Evolutionary conservation across 1,140 invertebrate genomes (phyloP), one percentile per base, ranked within the genome.

Genomic region (Chrysomallon squamiferum): DNA sequence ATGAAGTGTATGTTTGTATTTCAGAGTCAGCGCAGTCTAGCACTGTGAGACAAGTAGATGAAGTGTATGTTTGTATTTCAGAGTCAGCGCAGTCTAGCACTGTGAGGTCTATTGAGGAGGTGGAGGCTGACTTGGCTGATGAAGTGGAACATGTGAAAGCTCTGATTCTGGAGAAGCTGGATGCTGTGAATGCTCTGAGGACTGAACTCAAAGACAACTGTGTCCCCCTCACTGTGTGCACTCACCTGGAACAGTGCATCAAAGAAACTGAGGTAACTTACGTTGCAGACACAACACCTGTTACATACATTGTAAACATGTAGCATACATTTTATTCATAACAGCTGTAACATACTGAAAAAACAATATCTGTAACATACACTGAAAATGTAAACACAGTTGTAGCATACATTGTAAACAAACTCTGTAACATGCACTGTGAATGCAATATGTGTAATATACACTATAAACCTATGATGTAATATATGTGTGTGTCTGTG

Each of bases 191-290:
- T 54, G 71, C 70, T 18, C 64, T 81, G 45, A 64, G 73, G 13
- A 56, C 68, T 2, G 71, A 75, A 59, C 69, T 82, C 2, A 57
- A 78, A 32, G 73, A 75, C 25, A 75, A 83, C 30, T 79, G 72
- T 76, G 82, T 85, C 2, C 81, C 83, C 7, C 41, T 78, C n/a
- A 81, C 77, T 59, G 82, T 84, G 11, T 82, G 79, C 59, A 78
- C 73, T 30, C 80, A 84, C 65, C 64, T 85, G 49, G 81, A 85
- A 72, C 81, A 84, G 52, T 85, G 83, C 71, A 80, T 85, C 59
- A 85, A 85, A 62, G 83, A 85, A 67, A 84, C 83, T 13, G 81
- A 85, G 82, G 83, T 83, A 70, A 57, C 18, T 59, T 33, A 47
- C 6, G 45, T n/a, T n/a, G n/a, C n/a, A n/a, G n/a, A n/a, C n/a